Evolutionary conservation across 2,797 vertebrate genomes (phyloP).

Genomic region (Oceanodroma leucorhoa): DNA sequence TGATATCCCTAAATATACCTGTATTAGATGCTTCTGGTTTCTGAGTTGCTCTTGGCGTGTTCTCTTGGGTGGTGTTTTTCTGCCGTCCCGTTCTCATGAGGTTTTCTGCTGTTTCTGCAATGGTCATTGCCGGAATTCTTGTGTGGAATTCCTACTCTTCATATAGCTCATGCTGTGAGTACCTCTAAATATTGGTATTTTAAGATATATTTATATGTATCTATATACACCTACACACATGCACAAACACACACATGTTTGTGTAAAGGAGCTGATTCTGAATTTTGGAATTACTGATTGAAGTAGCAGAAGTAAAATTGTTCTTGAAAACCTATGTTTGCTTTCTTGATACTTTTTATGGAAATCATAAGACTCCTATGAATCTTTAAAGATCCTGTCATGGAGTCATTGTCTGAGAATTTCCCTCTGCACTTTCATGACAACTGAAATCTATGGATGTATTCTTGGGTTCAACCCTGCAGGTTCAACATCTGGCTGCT

Average conservation of each 20-base stretch:
- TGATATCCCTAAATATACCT: not conserved
- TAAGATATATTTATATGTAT: not conserved
- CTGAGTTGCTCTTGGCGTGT: not conserved
- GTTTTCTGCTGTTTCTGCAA: not conserved
- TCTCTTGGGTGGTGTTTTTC: not conserved
- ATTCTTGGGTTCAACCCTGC: conserved; percentile 26
- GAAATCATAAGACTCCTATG: not conserved
- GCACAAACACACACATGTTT: accelerated
- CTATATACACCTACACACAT: not conserved
- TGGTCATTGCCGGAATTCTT: not conserved
- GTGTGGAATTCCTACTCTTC: not conserved
- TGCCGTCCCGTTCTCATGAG: not conserved
- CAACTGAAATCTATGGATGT: not conserved
- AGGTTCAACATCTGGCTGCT: conserved; percentile 55
- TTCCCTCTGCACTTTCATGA: not conserved
- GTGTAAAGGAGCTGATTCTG: not conserved
- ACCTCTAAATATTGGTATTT: not conserved
- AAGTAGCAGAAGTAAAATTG: not conserved
- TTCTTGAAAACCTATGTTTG: not conserved
- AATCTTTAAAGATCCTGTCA: not conserved
- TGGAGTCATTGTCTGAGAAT: not conserved
- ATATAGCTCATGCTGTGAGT: not conserved
- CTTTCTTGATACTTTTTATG: not conserved
- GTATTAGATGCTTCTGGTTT: not conserved
- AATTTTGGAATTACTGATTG: not conserved